Evolutionary conservation across 2,113 vertebrate species (phyloP).

Genomic region (Struthio camelus): DNA sequence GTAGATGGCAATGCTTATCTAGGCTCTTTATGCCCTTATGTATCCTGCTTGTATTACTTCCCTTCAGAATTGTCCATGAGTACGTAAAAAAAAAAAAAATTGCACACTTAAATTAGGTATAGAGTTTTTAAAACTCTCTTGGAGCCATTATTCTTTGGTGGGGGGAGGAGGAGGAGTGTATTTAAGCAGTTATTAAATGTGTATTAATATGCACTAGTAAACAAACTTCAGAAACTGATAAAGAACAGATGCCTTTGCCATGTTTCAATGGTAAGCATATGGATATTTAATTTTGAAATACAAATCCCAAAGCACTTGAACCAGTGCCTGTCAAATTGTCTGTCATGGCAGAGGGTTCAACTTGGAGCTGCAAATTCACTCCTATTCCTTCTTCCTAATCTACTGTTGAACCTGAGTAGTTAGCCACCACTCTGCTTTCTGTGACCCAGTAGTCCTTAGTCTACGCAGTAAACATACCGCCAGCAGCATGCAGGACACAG

Average conservation of each 20-base stretch:
- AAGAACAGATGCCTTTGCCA: constrained; percentile 25
- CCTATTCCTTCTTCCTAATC: background rate
- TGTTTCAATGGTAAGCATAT: background rate
- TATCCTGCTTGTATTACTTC: background rate
- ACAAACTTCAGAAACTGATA: constrained; percentile 9
- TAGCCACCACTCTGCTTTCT: background rate
- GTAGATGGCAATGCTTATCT: background rate
- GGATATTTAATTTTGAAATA: background rate
- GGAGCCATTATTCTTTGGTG: background rate
- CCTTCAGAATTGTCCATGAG: background rate
- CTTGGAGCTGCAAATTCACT: background rate
- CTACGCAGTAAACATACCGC: background rate
- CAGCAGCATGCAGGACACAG: background rate
- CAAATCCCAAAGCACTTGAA: constrained; percentile 19
- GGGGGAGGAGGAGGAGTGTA: background rate
- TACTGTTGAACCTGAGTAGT: background rate
- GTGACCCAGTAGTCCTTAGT: background rate
- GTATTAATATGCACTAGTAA: background rate
- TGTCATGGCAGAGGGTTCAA: background rate
- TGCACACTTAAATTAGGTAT: background rate
- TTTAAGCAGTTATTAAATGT: background rate
- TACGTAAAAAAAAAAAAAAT: background rate
- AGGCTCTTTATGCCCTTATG: background rate
- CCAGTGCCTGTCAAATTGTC: constrained; percentile 13
- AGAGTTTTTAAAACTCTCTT: background rate